Conservation (phyloP, 2,113 vertebrate genomes). For the Eira barbara region DNA sequence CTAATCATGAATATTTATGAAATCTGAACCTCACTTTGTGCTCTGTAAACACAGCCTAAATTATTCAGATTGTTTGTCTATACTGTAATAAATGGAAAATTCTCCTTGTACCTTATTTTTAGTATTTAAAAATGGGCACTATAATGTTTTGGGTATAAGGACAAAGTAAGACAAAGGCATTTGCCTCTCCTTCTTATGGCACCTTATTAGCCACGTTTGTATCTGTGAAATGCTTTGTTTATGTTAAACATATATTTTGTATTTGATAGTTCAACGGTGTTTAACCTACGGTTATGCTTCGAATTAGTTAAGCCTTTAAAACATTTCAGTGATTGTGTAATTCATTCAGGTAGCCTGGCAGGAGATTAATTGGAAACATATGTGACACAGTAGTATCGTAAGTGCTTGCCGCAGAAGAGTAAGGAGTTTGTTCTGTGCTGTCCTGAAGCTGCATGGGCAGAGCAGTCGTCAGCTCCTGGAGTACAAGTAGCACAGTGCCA, state of each 20-base stretch:
- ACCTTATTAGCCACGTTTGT: not conserved
- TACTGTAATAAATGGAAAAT: conserved; percentile 69
- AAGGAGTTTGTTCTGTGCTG: not conserved
- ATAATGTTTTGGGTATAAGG: conserved; percentile 24
- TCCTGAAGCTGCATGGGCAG: not conserved
- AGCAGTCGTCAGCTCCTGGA: not conserved
- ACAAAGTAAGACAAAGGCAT: conserved; percentile 52
- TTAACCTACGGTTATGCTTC: conserved; percentile 61
- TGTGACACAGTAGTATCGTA: conserved; percentile 9
- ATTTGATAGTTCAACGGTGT: conserved; percentile 33
- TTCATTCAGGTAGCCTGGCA: conserved; percentile 59
- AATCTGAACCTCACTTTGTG: conserved; percentile 65
- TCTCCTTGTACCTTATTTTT: conserved; percentile 61
- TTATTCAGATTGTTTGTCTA: conserved; percentile 76
- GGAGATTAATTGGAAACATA: conserved; percentile 70
- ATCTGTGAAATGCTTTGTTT: conserved; percentile 57
- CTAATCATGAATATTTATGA: conserved; percentile 74
- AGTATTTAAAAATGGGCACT: conserved; percentile 43
- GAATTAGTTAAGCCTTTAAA: conserved; percentile 61
- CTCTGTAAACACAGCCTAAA: conserved; percentile 70
- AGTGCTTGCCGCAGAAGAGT: not conserved
- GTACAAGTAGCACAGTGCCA: fast-evolving
- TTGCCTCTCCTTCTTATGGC: not conserved
- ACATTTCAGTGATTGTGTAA: conserved; percentile 41
- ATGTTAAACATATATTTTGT: conserved; percentile 49